phyloP scores from a whole-genome alignment of 1,140 invertebrate genomes.

The Galleria mellonella region DNA sequence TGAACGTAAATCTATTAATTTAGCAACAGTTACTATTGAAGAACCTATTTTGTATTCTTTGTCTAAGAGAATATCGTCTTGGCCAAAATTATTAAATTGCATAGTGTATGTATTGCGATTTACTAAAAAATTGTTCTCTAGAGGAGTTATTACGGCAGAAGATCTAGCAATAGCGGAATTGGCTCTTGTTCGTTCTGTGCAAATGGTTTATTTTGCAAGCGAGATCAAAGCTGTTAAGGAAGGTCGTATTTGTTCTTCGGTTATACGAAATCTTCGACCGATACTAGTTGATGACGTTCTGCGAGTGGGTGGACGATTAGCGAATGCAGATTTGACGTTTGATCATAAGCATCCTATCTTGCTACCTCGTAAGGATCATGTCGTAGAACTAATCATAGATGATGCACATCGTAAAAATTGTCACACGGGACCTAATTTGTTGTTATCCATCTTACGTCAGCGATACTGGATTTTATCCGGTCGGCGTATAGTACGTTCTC shows the following conservation, averaged over 20 bases:
- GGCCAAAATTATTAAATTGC: background rate
- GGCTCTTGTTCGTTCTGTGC: background rate
- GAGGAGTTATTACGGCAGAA: background rate
- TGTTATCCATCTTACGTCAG: constrained; percentile 6
- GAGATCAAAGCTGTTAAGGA: background rate
- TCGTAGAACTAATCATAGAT: constrained; percentile 5
- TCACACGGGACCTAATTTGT: constrained; percentile 3
- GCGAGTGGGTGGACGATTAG: background rate
- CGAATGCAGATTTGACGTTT: background rate
- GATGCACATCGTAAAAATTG: constrained; percentile 2
- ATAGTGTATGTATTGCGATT: background rate
- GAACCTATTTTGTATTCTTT: background rate
- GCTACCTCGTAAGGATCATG: background rate
- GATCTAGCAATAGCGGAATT: too few species aligned
- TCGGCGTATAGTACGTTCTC: constrained; percentile 3
- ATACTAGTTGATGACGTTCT: too few species aligned
- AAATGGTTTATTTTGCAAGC: background rate
- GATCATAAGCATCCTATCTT: background rate
- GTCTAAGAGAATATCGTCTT: background rate
- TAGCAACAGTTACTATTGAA: background rate
- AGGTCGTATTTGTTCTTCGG: background rate
- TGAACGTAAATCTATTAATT: background rate
- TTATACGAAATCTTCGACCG: background rate
- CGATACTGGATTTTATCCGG: constrained; percentile 7
- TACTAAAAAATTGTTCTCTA: background rate